Base-by-base conservation (phyloP, 2,113 vertebrate genomes). In the Speoplatyrhinus poulsoni region DNA sequence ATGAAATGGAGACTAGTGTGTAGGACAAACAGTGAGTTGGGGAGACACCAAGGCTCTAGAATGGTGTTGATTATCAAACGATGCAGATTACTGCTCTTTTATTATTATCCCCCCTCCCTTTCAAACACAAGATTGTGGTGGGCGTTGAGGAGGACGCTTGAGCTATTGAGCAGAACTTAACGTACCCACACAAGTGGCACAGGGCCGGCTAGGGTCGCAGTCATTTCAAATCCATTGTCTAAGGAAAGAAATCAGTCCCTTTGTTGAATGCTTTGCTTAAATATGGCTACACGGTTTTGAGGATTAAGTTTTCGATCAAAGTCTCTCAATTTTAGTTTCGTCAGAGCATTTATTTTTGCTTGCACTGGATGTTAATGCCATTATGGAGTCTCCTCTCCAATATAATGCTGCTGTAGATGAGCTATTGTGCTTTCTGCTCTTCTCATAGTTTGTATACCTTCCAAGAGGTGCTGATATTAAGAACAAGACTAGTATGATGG, bases 61-160 rank as follows among this genome's bases (percentile, higher is more conserved):
- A 83, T 75, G 85, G 82, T 81, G 85, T 85, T 82, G 90, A 67
- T 88, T 77, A 88, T 87, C 85, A 84, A 83, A 84, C 76, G 80
- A 83, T 65, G 73, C 82, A 86, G 79, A 89, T 87, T 89, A 77
- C 83, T 60, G 60, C 73, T 16, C 11, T 56, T 55, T n/a, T 55
- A 6, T 54, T n/a, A 19, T 19, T 19, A 19, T 19, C 19, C 75
- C 85, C 57, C 80, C 67, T 70, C 75, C 75, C 62, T 66, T 59
- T 33, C 63, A 85, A 76, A 73, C 76, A 68, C 69, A 83, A 85
- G 73, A 81, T 63, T 69, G 70, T 72, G 66, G 85, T 87, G 81
- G 81, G 85, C 73, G 80, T 19, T 57, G 79, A 88, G 78, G 83
- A 84, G 81, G 76, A 78, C 67, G 80, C 84, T 80, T 80, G 73